Evolutionary conservation across 2,113 vertebrate genomes (phyloP).

Genomic region (Mohoua ochrocephala): DNA sequence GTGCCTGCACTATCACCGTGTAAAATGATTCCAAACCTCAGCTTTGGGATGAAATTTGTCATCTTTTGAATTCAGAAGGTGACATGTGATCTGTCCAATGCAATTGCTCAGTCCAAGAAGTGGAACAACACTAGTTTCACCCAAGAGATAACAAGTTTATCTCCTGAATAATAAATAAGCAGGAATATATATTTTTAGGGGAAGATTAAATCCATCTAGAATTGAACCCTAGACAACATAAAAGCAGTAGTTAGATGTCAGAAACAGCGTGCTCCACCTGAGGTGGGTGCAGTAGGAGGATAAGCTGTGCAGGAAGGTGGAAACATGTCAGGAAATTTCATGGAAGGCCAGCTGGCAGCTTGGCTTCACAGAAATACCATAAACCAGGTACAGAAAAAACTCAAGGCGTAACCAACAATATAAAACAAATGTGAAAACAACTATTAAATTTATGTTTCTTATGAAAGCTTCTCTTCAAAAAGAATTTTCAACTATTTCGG

Average conservation of each 20-base stretch:
- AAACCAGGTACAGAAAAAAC: background rate
- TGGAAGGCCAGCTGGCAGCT: background rate
- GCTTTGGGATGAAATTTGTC: background rate
- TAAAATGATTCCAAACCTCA: background rate
- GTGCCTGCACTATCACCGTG: background rate
- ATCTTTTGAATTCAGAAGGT: background rate
- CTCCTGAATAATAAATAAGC: background rate
- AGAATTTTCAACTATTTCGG: background rate
- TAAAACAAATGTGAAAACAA: background rate
- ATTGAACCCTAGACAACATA: background rate
- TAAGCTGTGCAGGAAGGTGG: background rate
- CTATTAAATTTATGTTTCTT: background rate
- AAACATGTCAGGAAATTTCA: background rate
- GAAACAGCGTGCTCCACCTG: background rate
- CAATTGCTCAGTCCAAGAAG: background rate
- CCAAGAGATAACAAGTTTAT: background rate
- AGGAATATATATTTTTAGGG: background rate
- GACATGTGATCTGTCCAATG: rapidly evolving
- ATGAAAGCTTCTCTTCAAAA: background rate
- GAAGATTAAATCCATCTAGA: background rate
- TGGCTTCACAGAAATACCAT: background rate
- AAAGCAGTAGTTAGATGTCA: background rate
- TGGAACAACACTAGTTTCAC: background rate
- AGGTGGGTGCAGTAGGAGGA: background rate
- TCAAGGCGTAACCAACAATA: background rate